A percentile compares a stretch with the other conserved stretches of the same genome.
Conservation (phyloP, 2,888 invertebrate species). For the Thera britannica region DNA sequence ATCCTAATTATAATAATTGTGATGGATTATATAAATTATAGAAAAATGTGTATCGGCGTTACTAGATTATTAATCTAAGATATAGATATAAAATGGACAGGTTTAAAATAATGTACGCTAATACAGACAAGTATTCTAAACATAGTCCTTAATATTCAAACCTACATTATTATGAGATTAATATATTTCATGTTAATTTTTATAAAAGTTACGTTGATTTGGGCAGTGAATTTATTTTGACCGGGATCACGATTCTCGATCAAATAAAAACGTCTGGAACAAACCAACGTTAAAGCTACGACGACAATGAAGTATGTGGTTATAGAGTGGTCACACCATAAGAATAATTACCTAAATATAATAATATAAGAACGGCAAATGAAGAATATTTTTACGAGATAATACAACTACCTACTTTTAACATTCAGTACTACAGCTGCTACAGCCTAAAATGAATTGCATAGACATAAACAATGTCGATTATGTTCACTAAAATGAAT, state of each 20-base stretch:
- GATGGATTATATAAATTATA: constrained; percentile 39
- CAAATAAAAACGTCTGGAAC: background rate
- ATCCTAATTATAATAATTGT: constrained; percentile 36
- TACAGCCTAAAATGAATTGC: constrained; percentile 11
- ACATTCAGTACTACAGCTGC: constrained; percentile 13
- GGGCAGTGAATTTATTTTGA: constrained; percentile 51
- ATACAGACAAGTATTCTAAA: constrained; percentile 42
- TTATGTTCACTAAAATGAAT: constrained; percentile 1
- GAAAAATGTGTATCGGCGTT: constrained; percentile 36
- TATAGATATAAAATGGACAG: constrained; percentile 65
- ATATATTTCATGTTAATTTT: constrained; percentile 43
- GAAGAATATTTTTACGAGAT: constrained; percentile 4
- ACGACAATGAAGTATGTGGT: background rate
- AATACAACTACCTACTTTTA: constrained; percentile 1
- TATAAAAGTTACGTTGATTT: constrained; percentile 43
- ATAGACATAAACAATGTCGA: constrained; percentile 4
- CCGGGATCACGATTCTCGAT: constrained; percentile 3
- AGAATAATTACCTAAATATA: background rate
- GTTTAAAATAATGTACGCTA: constrained; percentile 46
- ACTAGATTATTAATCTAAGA: constrained; percentile 38
- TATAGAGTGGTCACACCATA: background rate
- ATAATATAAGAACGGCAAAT: background rate
- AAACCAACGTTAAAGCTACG: background rate
- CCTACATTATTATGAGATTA: constrained; percentile 49
- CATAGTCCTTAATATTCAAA: constrained; percentile 48